Conservation (phyloP, 2,113 vertebrate genomes). For the Microtus oregoni region DNA sequence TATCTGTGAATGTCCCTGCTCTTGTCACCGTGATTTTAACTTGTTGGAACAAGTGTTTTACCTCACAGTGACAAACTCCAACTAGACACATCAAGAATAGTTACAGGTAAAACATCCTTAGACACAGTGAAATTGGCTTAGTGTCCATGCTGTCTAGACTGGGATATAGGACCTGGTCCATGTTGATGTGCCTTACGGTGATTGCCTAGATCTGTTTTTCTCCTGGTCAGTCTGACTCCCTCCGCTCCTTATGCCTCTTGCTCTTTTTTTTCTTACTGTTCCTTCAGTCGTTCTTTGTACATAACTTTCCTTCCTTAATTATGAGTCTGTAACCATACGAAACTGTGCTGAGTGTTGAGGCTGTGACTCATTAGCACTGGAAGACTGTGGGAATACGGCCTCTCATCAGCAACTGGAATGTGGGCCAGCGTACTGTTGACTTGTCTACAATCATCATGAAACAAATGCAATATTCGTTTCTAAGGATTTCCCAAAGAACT, state of each 20-base stretch:
- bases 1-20: not conserved
- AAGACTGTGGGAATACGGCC: conserved; percentile 62
- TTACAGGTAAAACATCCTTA: not conserved
- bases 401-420: conserved; percentile 68
- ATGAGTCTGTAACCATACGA: not conserved
- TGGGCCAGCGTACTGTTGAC: conserved; percentile 50
- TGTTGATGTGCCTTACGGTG: accelerated
- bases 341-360: not conserved
- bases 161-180: accelerated
- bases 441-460: conserved; percentile 69
- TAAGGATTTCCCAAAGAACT: conserved; percentile 78
- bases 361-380: conserved; percentile 49
- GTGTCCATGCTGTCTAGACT: accelerated
- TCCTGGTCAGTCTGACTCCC: not conserved
- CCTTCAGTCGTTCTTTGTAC: not conserved
- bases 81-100: not conserved
- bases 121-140: accelerated
- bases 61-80: not conserved
- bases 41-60: not conserved
- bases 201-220: not conserved
- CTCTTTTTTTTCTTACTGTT: not conserved
- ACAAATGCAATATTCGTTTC: conserved; percentile 66
- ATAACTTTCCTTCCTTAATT: conserved; percentile 17
- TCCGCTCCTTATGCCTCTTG: not conserved
- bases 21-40: not conserved